A percentile compares a stretch with the other conserved stretches of the same genome.
These are phyloP conservation scores for Drosophila arawakana DNA, from an alignment of 1,140 invertebrate genomes.

Conservation along the genomic window DNA sequence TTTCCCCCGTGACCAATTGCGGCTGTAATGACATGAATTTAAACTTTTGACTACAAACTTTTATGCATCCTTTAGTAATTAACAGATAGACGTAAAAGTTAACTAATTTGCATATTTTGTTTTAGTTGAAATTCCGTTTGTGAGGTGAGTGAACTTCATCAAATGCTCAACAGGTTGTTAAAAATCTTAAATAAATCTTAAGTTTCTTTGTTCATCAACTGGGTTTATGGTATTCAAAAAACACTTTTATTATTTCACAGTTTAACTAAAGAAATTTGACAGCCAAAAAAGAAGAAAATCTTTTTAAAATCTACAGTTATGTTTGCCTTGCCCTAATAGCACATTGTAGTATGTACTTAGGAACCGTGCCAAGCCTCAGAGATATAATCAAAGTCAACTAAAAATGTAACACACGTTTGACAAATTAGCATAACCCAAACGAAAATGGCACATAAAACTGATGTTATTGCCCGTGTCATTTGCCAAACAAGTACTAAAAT, in stretches of 20 bases:
- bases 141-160: constrained; percentile 24
- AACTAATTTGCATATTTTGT: constrained; percentile 4
- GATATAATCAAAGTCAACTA: background rate
- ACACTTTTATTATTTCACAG: constrained; percentile 55
- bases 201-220: background rate
- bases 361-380: constrained; percentile 32
- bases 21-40: too few species aligned
- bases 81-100: background rate
- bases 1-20: too few species aligned
- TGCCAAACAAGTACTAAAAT: constrained; percentile 8
- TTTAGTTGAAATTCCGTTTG: background rate
- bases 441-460: constrained; percentile 71
- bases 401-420: constrained; percentile 70
- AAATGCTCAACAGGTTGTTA: background rate
- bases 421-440: constrained; percentile 54
- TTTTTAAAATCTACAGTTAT: constrained; percentile 9
- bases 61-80: background rate
- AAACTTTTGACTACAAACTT: too few species aligned
- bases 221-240: constrained; percentile 19
- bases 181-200: background rate
- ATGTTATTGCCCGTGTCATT: constrained; percentile 62
- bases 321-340: constrained; percentile 47
- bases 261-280: constrained; percentile 35
- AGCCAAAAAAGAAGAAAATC: background rate
- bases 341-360: constrained; percentile 8